phyloP scores from a whole-genome alignment of 2,888 invertebrate species.

The Cataglyphis cursor region DNA sequence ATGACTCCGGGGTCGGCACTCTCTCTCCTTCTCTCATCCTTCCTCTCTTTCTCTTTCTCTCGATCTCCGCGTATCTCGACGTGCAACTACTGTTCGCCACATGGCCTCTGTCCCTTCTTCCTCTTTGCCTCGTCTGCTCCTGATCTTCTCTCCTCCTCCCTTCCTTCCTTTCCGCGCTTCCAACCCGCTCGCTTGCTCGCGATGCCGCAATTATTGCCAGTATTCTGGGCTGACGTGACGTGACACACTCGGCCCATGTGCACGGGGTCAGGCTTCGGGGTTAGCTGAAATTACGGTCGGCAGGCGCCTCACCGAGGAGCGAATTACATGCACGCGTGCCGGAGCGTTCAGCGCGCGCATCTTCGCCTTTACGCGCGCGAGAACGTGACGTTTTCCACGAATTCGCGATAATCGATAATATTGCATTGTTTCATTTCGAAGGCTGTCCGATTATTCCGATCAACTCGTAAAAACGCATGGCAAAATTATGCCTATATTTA shows the following conservation, averaged over 20 bases:
- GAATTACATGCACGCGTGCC: conserved; percentile 76
- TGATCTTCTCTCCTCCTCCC: conserved; percentile 34
- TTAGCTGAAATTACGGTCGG: conserved; percentile 78
- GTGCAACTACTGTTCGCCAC: conserved; percentile 77
- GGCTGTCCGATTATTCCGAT: not conserved
- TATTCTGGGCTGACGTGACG: conserved; percentile 79
- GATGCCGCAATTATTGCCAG: conserved; percentile 77
- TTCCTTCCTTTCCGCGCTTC: conserved; percentile 45
- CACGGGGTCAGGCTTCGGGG: conserved; percentile 76
- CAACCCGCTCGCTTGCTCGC: conserved; percentile 58
- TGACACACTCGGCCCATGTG: conserved; percentile 74
- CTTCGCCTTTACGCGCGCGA: conserved; percentile 55
- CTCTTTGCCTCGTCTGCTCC: conserved; percentile 37
- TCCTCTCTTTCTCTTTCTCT: conserved; percentile 44
- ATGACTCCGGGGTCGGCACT: conserved; percentile 76
- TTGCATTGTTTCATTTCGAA: not conserved
- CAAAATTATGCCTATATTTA: not conserved
- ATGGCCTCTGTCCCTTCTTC: conserved; percentile 71
- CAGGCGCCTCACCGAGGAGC: conserved; percentile 71
- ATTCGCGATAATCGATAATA: conserved; percentile 19
- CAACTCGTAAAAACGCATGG: not conserved
- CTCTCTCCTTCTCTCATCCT: conserved; percentile 30
- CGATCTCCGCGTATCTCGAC: conserved; percentile 66
- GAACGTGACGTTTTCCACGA: conserved; percentile 49
- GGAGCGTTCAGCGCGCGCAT: conserved; percentile 47